Percentiles rank a stretch among this genome's conserved stretches.
Conservation (phyloP, 2,797 vertebrate species). For the Manis crassicaudata region DNA sequence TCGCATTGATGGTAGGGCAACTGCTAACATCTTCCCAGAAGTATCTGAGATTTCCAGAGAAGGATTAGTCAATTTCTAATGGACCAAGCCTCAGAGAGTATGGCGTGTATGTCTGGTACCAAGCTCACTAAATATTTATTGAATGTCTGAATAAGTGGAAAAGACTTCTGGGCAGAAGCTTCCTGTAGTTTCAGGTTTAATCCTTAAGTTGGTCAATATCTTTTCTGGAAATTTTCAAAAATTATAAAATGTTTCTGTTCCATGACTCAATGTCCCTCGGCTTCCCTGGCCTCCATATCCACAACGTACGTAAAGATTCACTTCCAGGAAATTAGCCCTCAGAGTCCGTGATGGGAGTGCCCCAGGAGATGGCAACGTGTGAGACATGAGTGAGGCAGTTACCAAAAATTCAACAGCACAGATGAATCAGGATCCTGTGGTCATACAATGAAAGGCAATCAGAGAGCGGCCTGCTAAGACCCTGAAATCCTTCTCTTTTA, state of each 20-base stretch:
- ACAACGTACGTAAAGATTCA: background rate
- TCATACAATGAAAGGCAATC: background rate
- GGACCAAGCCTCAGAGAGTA: background rate
- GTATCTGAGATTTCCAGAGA: background rate
- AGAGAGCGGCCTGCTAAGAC: background rate
- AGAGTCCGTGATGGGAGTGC: background rate
- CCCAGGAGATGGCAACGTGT: rapidly evolving
- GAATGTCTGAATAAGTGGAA: background rate
- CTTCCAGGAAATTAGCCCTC: background rate
- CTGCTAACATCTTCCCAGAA: background rate
- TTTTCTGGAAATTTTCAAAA: background rate
- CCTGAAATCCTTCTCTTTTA: background rate
- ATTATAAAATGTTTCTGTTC: background rate
- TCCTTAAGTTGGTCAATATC: background rate
- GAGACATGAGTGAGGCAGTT: background rate
- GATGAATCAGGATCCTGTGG: background rate
- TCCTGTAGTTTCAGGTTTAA: background rate
- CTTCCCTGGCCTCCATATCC: background rate
- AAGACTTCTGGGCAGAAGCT: background rate
- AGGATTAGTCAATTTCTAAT: background rate
- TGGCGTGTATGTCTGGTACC: background rate
- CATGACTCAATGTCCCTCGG: rapidly evolving
- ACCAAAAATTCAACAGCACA: background rate
- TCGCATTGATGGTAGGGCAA: background rate
- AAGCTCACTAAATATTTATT: background rate